Base-by-base conservation (phyloP, 1,140 invertebrate species). In the Dinoponera quadriceps region DNA sequence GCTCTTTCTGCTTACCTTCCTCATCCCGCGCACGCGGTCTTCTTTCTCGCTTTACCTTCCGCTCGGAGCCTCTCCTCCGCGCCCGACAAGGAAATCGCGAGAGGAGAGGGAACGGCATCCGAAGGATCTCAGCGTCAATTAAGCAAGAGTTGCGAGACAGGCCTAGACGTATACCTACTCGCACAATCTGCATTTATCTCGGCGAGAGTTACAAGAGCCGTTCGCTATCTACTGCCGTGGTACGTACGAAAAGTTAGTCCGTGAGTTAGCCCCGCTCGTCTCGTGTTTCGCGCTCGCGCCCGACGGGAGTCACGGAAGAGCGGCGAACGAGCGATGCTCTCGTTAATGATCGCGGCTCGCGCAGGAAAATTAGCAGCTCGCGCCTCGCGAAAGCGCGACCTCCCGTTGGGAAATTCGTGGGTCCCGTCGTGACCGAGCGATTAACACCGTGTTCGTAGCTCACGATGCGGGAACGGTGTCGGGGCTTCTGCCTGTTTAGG, bases 61-160 rank as follows among this genome's bases (percentile, higher is more conserved):
- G 38, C 57, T 77, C 63, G 51, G 49, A 44, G 13, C 25, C 33
- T 3, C 33, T 66, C 16, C 62, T 44, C 3, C 55, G 38, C 25
- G 38, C 16, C 69, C 60, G 74, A 73, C 62, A 44, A 78, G 68
- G 71, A 82, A 83, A 66, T 68, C 62, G 69, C 33, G 25, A 60
- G 44, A 60, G 51, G 73, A 88, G 74, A 71, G 71, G 82, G 86
- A 86, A 77, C 74, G 72, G 84, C 84, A 88, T 90, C 83, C 88
- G 74, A 84, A 83, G 87, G 88, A 90, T 91, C 89, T 90, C 87
- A 86, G 89, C 89, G 89, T 91, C 90, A 91, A 91, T 91, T 91
- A 91, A 91, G 89, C 85, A 89, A 91, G 90, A 91, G 85, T 91
- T 90, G 90, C 89, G 89, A 90, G 89, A 90, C 88, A 90, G 89